These are phyloP conservation scores for Smutsia temminckii DNA, from an alignment of 2,797 vertebrate genomes.

Conservation along the genomic window DNA sequence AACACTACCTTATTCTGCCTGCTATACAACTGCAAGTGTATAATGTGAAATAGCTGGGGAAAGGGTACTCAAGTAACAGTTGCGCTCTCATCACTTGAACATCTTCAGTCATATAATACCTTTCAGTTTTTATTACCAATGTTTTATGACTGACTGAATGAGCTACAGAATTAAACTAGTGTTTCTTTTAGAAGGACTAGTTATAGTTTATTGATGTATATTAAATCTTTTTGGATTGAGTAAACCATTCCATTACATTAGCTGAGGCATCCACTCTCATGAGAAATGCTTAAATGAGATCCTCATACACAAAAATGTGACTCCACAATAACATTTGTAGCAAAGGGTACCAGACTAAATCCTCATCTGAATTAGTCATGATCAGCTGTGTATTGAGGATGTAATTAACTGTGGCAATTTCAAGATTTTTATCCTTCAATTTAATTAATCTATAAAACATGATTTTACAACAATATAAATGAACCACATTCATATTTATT, in stretches of 20 bases:
- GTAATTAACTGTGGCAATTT: neutral
- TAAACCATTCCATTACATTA: neutral
- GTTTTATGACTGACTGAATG: neutral
- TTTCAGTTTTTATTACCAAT: neutral
- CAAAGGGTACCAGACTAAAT: neutral
- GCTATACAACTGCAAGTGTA: neutral
- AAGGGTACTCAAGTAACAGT: neutral
- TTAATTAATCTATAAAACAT: neutral
- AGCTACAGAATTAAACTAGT: neutral
- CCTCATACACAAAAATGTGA: neutral
- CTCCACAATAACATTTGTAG: neutral
- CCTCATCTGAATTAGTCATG: neutral
- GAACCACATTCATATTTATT: neutral
- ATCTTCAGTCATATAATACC: neutral
- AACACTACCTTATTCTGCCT: neutral
- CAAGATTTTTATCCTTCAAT: neutral
- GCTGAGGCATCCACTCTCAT: neutral
- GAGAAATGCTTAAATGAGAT: slow-evolving; percentile 29
- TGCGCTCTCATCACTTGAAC: neutral
- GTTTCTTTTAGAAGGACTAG: neutral
- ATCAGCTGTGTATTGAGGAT: neutral
- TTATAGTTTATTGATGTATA: neutral
- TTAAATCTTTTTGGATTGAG: neutral
- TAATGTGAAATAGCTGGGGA: neutral
- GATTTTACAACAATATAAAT: neutral